A percentile compares a stretch with the other conserved stretches of the same genome.
Conservation (phyloP, 2,888 invertebrate genomes). For the Nasonovia ribisnigri region DNA sequence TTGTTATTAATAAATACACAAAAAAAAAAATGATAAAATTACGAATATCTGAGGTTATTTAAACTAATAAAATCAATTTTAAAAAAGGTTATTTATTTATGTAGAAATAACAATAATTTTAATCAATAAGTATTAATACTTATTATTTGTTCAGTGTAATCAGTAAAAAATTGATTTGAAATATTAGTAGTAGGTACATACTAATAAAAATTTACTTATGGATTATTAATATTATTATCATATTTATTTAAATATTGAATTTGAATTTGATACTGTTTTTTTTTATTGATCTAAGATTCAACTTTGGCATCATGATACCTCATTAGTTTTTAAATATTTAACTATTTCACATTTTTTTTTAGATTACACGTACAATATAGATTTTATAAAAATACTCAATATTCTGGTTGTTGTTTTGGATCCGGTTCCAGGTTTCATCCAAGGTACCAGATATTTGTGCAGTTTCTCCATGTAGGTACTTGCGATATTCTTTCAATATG, state of each 20-base stretch:
- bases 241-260: constrained; percentile 19
- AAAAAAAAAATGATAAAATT: background rate
- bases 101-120: background rate
- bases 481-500: too few species aligned
- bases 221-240: background rate
- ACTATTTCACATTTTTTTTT: too few species aligned
- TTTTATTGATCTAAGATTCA: background rate
- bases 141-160: constrained; percentile 23
- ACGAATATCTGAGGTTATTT: background rate
- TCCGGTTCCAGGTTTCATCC: too few species aligned
- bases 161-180: background rate
- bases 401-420: too few species aligned
- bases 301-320: background rate
- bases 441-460: too few species aligned
- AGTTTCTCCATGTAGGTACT: too few species aligned
- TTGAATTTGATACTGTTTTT: background rate
- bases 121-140: background rate
- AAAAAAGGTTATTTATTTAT: background rate
- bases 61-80: background rate
- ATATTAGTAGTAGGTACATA: background rate
- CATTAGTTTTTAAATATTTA: too few species aligned
- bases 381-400: too few species aligned
- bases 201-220: background rate
- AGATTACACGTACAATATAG: too few species aligned
- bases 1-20: background rate